Evolutionary conservation across 2,888 invertebrate species (phyloP).

Genomic region (Agriopis marginaria): DNA sequence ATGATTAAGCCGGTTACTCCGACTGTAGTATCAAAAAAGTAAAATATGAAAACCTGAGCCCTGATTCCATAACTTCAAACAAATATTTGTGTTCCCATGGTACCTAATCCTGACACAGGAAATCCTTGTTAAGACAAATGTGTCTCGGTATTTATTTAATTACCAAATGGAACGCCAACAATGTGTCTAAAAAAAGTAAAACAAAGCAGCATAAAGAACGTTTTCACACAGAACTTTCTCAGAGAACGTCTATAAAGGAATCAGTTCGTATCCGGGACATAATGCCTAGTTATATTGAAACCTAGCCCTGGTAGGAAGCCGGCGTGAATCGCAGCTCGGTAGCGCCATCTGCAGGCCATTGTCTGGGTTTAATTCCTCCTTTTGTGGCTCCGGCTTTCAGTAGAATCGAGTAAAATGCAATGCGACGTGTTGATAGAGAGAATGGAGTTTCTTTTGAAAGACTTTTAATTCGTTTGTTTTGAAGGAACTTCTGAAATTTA

Average conservation of each 20-base stretch:
- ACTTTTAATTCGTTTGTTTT: not conserved
- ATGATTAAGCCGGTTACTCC: no score
- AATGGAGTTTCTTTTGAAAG: constrained; percentile 3
- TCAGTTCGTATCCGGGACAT: not conserved
- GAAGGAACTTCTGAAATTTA: not conserved
- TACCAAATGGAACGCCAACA: not conserved
- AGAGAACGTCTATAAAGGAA: not conserved
- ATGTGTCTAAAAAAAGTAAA: not conserved
- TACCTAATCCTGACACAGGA: no score
- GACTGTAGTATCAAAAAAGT: no score
- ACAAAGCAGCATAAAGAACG: not conserved
- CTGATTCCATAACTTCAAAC: no score
- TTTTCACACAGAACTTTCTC: not conserved
- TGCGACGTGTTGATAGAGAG: not conserved
- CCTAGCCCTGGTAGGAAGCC: not conserved
- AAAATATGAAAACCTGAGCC: no score
- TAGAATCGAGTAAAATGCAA: constrained; percentile 1
- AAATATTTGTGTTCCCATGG: no score
- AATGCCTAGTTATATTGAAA: constrained; percentile 16
- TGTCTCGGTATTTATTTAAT: not conserved
- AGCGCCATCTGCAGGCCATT: constrained; percentile 33
- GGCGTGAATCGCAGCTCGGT: not conserved
- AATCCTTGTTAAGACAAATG: not conserved
- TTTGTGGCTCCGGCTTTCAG: constrained; percentile 10
- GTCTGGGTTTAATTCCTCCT: constrained; percentile 27